Base-by-base conservation (phyloP, 2,888 invertebrate genomes). In the Phalangium opilio region DNA sequence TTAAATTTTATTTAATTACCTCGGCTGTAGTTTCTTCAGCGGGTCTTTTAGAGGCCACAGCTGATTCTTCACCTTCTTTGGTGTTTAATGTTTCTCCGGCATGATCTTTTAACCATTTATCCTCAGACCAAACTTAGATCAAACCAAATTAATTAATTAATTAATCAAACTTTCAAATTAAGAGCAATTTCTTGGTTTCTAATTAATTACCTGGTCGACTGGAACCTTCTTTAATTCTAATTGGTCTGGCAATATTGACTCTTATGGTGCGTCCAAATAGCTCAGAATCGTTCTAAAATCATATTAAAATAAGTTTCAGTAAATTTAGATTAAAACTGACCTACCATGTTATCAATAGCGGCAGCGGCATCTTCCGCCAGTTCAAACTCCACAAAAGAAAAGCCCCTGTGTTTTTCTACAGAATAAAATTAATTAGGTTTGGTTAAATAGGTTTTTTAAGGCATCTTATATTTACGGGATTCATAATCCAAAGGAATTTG, bases 401-500 rank as follows among this genome's bases (percentile, higher is more conserved):
- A 98, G n/a, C 95, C 95, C 62, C 95, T 74, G 63, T 96, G 95
- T 63, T 90, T 91, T 63, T 95, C 91, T 46, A 83, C 80, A 32
- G 39, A 35, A 15, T 14, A 15, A 36, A 36, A 15, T 17, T 33
- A n/a, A 43, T 43, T 38, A 43, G 15, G 14, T 17, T 7, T 21
- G n/a, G 18, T 41, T n/a, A 27, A 17, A n/a, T 17, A 32, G 15
- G 19, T 14, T 12, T n/a, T 17, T n/a, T n/a, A n/a, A 47, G 12
- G 20, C 2, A 44, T 44, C n/a, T 44, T 12, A 36, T 41, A 62
- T 54, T 60, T 63, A 64, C 72, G 71, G 48, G 71, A 69, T 68
- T 96, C 93, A 72, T 95, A 98, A 71, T 98, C 98, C 43, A 96
- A 72, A 10, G 98, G 98, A 65, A 93, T 89, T 70, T 95, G 91